phyloP scores from a whole-genome alignment of 2,797 vertebrate genomes.

The Craterocephalus amniculus region DNA sequence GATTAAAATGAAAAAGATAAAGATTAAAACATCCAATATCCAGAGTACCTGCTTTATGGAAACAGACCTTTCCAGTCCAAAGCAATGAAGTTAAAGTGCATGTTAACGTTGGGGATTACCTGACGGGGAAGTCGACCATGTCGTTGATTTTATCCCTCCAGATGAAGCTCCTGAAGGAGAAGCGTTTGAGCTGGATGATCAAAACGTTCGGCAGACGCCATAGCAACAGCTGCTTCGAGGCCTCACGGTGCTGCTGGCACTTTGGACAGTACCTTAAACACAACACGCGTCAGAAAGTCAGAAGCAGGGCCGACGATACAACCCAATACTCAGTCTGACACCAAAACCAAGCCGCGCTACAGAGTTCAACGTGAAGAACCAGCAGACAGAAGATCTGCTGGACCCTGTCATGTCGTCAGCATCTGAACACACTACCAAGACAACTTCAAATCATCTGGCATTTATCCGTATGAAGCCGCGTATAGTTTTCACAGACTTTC shows the following conservation, averaged over 20 bases:
- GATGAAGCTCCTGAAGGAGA: conserved; percentile 98
- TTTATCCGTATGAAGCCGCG: too few relatives aligned
- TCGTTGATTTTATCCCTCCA: conserved; percentile 99
- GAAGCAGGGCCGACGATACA: neutral
- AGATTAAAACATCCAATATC: too few relatives aligned
- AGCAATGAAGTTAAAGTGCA: neutral
- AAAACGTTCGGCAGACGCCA: conserved; percentile 98
- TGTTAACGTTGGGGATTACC: conserved; percentile 75
- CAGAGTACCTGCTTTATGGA: neutral
- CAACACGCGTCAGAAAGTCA: neutral
- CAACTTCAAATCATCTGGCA: too few relatives aligned
- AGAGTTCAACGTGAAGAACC: too few relatives aligned
- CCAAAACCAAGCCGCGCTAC: neutral
- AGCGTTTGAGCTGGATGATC: conserved; percentile 98
- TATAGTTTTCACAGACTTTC: too few relatives aligned
- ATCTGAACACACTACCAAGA: too few relatives aligned
- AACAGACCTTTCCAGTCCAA: neutral
- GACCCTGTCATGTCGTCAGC: too few relatives aligned
- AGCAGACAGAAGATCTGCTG: too few relatives aligned
- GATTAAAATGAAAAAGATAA: too few relatives aligned
- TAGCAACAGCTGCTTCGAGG: conserved; percentile 95
- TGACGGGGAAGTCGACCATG: conserved; percentile 98
- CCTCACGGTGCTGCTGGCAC: conserved; percentile 97
- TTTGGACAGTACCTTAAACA: conserved; percentile 95
- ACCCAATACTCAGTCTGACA: neutral